Conservation (phyloP, 2,113 vertebrate genomes). For the Oryzias melastigma region DNA sequence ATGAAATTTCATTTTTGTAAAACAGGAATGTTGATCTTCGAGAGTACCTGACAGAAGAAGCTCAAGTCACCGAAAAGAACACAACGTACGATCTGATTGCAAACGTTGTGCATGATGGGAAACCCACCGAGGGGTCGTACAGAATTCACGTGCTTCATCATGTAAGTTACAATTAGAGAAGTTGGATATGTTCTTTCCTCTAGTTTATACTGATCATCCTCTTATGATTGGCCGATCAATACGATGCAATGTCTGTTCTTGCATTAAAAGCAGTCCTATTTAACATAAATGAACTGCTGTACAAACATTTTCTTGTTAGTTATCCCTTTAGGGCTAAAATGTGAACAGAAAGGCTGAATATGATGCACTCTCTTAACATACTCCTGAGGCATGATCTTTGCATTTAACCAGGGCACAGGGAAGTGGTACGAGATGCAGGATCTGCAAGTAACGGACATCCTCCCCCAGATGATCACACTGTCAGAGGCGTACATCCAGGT, state of each 20-base stretch:
- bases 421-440: conserved; percentile 99
- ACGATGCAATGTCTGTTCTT: no score
- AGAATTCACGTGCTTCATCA: conserved; percentile 95
- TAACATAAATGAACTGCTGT: not conserved
- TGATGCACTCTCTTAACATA: not conserved
- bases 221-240: no score
- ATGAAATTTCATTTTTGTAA: not conserved
- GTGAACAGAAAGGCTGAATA: not conserved
- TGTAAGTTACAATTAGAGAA: conserved; percentile 69
- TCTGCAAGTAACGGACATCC: conserved; percentile 93
- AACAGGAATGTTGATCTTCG: conserved; percentile 89
- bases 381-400: not conserved
- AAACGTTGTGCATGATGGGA: conserved; percentile 93
- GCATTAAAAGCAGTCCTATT: not conserved
- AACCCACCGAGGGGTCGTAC: conserved; percentile 91
- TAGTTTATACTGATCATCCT: no score
- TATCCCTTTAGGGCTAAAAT: not conserved
- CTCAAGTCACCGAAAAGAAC: conserved; percentile 83
- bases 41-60: conserved; percentile 92
- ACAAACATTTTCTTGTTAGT: not conserved
- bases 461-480: conserved; percentile 97
- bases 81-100: conserved; percentile 93
- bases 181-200: no score
- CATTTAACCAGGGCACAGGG: conserved; percentile 85
- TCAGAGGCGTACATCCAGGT: conserved; percentile 98